Percentiles rank a stretch among this genome's conserved stretches.
phyloP scores from a whole-genome alignment of 2,113 vertebrate species.

The Phalacrocorax carbo region DNA sequence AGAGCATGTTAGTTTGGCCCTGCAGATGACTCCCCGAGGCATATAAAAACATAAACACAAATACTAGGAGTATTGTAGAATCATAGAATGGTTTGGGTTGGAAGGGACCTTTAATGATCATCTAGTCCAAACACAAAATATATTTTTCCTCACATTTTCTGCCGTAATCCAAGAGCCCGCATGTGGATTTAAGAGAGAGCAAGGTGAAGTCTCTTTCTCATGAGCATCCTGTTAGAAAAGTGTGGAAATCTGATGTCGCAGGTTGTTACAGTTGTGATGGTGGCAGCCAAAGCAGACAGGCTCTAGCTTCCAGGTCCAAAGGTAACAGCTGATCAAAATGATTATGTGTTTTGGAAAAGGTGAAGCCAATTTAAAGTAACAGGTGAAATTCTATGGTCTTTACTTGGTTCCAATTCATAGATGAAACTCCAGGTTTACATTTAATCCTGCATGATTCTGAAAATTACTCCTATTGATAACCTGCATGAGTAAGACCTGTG shows the following conservation, averaged over 20 bases:
- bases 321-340: background rate
- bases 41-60: background rate
- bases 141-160: background rate
- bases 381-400: background rate
- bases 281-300: background rate
- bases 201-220: background rate
- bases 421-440: background rate
- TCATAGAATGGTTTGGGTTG: background rate
- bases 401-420: background rate
- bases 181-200: background rate
- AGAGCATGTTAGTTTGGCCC: background rate
- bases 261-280: background rate
- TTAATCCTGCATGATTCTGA: background rate
- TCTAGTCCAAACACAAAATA: background rate
- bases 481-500: background rate
- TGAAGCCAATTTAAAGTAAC: background rate
- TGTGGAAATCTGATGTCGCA: background rate
- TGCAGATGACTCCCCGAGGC: background rate
- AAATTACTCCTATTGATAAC: background rate
- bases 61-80: background rate
- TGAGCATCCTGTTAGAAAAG: background rate
- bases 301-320: background rate
- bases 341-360: background rate
- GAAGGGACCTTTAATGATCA: background rate
- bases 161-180: background rate